Conservation (phyloP, 2,888 invertebrate species). For the Rosalia funebris region DNA sequence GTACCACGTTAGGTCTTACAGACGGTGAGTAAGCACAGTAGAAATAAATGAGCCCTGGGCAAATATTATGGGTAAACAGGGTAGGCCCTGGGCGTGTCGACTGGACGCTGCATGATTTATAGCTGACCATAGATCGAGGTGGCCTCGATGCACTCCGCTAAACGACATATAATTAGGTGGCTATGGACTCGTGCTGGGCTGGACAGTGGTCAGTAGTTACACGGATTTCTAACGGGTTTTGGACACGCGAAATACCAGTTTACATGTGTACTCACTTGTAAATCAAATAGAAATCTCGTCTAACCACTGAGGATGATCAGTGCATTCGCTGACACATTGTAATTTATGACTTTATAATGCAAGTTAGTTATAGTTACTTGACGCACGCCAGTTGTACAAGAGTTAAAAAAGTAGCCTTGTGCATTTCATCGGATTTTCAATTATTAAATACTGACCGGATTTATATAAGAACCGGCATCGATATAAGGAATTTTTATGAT, state of each 20-base stretch:
- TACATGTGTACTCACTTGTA: constrained; percentile 50
- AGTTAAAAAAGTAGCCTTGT: too few species aligned
- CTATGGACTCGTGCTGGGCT: constrained; percentile 54
- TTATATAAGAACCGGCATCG: too few species aligned
- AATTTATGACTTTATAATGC: constrained; percentile 34
- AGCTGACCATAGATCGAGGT: constrained; percentile 37
- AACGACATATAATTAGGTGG: constrained; percentile 49
- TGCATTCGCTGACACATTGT: constrained; percentile 19
- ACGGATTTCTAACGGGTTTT: constrained; percentile 38
- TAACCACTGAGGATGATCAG: constrained; percentile 4
- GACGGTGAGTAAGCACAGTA: constrained; percentile 34
- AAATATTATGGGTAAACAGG: constrained; percentile 64
- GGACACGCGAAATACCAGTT: constrained; percentile 28
- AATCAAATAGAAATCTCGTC: constrained; percentile 30
- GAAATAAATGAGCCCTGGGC: constrained; percentile 56
- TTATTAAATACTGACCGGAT: too few species aligned
- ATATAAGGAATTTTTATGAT: too few species aligned
- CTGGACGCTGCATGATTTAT: constrained; percentile 51
- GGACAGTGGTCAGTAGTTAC: constrained; percentile 50
- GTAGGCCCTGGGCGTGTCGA: constrained; percentile 58
- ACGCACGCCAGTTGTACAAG: too few species aligned
- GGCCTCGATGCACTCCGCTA: constrained; percentile 27
- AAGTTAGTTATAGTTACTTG: too few species aligned
- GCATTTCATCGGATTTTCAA: too few species aligned
- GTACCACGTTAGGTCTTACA: neutral